These are phyloP conservation scores for Phengaris alcon DNA, from an alignment of 2,888 invertebrate genomes.

Conservation along the genomic window DNA sequence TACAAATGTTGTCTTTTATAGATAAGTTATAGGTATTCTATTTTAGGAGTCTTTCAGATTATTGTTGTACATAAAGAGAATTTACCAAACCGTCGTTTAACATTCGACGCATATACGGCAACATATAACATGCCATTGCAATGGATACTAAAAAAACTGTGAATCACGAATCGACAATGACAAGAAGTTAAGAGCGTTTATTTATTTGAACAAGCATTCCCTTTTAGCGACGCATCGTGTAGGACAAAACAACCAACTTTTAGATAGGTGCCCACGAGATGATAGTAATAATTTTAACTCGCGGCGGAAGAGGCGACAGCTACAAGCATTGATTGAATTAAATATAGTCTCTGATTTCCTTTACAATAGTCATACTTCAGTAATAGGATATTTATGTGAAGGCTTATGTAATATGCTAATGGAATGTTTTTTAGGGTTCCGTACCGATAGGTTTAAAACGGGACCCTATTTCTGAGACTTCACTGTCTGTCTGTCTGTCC, in stretches of 20 bases:
- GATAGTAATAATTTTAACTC: slow-evolving; percentile 65
- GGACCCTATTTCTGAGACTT: too few species aligned
- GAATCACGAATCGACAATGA: slow-evolving; percentile 71
- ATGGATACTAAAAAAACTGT: slow-evolving; percentile 53
- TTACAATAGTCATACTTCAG: slow-evolving; percentile 33
- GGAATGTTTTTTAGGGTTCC: not conserved
- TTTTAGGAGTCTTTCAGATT: not conserved
- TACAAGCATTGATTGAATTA: slow-evolving; percentile 65
- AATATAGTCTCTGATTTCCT: slow-evolving; percentile 49
- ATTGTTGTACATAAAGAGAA: too few species aligned
- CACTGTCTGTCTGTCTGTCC: too few species aligned
- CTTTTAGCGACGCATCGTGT: slow-evolving; percentile 67
- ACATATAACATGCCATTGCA: not conserved
- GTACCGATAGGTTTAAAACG: too few species aligned
- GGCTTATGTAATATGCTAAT: not conserved
- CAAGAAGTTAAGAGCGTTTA: slow-evolving; percentile 75
- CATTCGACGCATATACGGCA: not conserved
- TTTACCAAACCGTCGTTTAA: not conserved
- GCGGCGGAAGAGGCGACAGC: slow-evolving; percentile 54
- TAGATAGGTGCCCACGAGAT: slow-evolving; percentile 71
- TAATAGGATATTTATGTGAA: slow-evolving; percentile 22
- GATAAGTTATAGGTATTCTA: not conserved
- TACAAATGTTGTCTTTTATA: not conserved
- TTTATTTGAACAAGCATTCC: slow-evolving; percentile 77
- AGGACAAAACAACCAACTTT: slow-evolving; percentile 70